phyloP scores from a whole-genome alignment of 2,888 invertebrate species.

The Cheilosia variabilis region DNA sequence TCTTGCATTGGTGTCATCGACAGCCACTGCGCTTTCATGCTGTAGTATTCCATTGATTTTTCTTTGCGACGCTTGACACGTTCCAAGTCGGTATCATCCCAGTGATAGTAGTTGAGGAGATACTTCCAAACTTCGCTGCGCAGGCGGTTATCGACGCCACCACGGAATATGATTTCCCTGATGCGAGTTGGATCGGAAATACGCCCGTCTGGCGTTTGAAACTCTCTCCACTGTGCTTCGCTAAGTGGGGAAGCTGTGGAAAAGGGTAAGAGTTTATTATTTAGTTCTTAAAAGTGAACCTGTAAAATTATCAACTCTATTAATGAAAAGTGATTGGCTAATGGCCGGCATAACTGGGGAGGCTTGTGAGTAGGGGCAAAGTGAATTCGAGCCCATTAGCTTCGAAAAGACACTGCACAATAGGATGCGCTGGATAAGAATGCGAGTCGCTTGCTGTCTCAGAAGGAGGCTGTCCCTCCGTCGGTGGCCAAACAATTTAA shows the following conservation, averaged over 20 bases:
- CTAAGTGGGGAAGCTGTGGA: constrained; percentile 87
- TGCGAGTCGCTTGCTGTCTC: too few species aligned
- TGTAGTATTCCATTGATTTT: constrained; percentile 94
- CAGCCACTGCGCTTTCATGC: constrained; percentile 98
- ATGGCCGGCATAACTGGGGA: too few species aligned
- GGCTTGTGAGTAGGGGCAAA: too few species aligned
- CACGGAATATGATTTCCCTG: constrained; percentile 94
- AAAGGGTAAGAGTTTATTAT: neutral
- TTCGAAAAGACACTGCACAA: too few species aligned
- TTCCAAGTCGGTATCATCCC: constrained; percentile 91
- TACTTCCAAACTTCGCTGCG: constrained; percentile 97
- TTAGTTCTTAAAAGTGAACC: too few species aligned
- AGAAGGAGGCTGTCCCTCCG: too few species aligned
- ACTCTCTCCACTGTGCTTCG: constrained; percentile 91
- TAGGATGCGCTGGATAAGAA: too few species aligned
- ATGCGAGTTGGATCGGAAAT: constrained; percentile 91
- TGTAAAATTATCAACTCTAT: too few species aligned
- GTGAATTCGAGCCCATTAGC: too few species aligned
- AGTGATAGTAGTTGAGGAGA: constrained; percentile 93
- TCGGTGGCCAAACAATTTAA: too few species aligned
- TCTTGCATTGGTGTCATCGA: constrained; percentile 95
- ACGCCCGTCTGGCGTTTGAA: constrained; percentile 91
- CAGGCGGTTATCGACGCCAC: constrained; percentile 91
- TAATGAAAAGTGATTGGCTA: too few species aligned
- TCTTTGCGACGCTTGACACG: constrained; percentile 88